Evolutionary conservation across 2,888 invertebrate genomes (phyloP).

Genomic region (Leptothorax acervorum): DNA sequence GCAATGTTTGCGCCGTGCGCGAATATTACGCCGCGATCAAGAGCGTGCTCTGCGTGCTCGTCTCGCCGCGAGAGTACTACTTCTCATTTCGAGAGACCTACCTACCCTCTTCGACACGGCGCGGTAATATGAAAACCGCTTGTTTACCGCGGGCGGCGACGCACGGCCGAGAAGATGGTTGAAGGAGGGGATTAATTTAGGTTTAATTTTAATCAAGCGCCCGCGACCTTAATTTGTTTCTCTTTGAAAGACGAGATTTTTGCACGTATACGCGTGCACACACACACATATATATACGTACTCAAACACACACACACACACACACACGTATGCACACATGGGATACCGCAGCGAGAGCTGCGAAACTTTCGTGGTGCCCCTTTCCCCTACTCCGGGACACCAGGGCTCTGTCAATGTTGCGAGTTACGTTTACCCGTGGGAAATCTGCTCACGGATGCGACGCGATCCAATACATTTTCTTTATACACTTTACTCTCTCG

Average conservation of each 20-base stretch:
- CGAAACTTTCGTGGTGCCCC: constrained; percentile 11
- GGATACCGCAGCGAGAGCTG: not conserved
- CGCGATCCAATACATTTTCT: constrained; percentile 54
- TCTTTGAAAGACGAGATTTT: constrained; percentile 48
- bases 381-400: not conserved
- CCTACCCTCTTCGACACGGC: constrained; percentile 40
- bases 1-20: constrained; percentile 14
- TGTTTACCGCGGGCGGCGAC: constrained; percentile 42
- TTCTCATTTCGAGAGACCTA: constrained; percentile 34
- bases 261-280: not conserved
- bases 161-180: not conserved
- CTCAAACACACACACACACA: too few relatives aligned
- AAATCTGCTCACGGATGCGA: constrained; percentile 54
- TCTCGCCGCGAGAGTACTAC: constrained; percentile 23
- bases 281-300: too few relatives aligned
- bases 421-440: constrained; percentile 52
- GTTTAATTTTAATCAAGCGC: constrained; percentile 56
- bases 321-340: not conserved
- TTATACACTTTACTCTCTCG: constrained; percentile 54
- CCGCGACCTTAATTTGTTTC: constrained; percentile 45
- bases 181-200: constrained; percentile 42
- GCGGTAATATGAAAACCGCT: constrained; percentile 48
- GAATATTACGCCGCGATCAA: constrained; percentile 46
- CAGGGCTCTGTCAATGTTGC: constrained; percentile 51
- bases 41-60: constrained; percentile 33